Conservation (phyloP, 2,888 invertebrate species). For the Ectropis crepuscularia region DNA sequence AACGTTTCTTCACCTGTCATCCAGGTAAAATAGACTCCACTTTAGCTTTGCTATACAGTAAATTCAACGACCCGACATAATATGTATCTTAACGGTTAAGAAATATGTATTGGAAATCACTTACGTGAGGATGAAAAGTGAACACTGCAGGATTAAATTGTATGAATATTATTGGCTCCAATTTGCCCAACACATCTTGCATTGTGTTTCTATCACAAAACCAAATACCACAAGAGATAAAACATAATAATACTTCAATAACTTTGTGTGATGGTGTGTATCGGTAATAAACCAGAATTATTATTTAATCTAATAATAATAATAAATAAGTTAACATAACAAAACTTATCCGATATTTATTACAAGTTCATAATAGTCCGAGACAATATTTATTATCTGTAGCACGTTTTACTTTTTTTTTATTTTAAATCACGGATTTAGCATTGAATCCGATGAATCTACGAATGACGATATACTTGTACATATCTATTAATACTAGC, state of each 20-base stretch:
- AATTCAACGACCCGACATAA: too few relatives aligned
- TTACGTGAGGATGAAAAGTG: too few relatives aligned
- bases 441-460: too few relatives aligned
- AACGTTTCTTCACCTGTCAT: too few relatives aligned
- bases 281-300: slow-evolving; percentile 40
- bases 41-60: too few relatives aligned
- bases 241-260: slow-evolving; percentile 40
- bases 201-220: slow-evolving; percentile 13
- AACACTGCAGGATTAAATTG: too few relatives aligned
- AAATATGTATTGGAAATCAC: too few relatives aligned
- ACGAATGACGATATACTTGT: too few relatives aligned
- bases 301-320: slow-evolving; percentile 42
- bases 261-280: slow-evolving; percentile 44
- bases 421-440: background rate
- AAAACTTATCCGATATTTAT: slow-evolving; percentile 28
- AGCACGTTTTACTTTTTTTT: background rate
- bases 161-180: background rate
- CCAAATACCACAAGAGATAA: slow-evolving; percentile 23
- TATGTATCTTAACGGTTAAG: too few relatives aligned
- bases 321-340: slow-evolving; percentile 58
- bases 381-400: background rate
- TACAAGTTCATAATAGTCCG: slow-evolving; percentile 23
- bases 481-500: too few relatives aligned
- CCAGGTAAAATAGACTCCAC: too few relatives aligned
- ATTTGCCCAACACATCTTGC: background rate